These are phyloP conservation scores for Melanitta fusca DNA, from an alignment of 2,797 vertebrate species.

Conservation along the genomic window DNA sequence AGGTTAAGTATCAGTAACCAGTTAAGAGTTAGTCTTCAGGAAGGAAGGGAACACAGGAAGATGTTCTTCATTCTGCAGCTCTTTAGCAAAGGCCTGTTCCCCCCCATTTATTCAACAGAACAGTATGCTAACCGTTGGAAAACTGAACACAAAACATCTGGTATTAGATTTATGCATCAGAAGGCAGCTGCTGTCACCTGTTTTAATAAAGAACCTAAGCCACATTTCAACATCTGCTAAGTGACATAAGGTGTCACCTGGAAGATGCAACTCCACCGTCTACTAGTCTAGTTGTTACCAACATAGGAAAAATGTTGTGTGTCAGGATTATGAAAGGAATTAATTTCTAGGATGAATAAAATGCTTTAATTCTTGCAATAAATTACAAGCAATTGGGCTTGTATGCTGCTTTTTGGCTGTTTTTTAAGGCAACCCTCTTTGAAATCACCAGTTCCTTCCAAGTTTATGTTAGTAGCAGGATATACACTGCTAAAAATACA, in stretches of 20 bases:
- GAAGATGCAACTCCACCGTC: neutral
- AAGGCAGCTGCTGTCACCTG: constrained; percentile 11
- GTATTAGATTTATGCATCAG: neutral
- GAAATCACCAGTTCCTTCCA: constrained; percentile 21
- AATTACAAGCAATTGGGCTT: constrained; percentile 24
- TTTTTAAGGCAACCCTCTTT: constrained; percentile 64
- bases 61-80: neutral
- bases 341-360: constrained; percentile 13
- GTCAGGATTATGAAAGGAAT: neutral
- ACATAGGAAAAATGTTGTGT: neutral
- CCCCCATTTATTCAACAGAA: neutral
- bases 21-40: neutral
- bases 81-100: neutral
- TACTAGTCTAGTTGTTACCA: neutral
- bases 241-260: neutral
- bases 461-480: constrained; percentile 17
- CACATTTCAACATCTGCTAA: neutral
- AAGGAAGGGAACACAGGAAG: neutral
- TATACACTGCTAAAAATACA: constrained; percentile 23
- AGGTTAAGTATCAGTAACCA: neutral
- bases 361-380: constrained; percentile 8
- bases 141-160: neutral
- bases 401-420: constrained; percentile 5
- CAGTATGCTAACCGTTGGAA: neutral
- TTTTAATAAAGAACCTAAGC: neutral